These are phyloP conservation scores for Clarias pachynema DNA, from an alignment of 2,797 vertebrate species.

Conservation along the genomic window DNA sequence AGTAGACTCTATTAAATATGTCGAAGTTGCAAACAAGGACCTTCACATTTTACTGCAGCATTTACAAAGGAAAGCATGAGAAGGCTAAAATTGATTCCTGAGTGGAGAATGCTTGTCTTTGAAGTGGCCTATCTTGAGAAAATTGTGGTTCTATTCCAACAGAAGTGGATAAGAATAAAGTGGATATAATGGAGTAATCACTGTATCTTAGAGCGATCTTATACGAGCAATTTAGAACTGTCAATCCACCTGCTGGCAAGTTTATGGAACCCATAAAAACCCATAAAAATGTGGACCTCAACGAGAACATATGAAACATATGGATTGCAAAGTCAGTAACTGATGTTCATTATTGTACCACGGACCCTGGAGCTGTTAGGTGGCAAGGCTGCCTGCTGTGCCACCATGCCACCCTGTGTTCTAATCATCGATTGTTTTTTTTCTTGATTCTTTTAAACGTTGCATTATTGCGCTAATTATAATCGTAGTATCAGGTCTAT, in stretches of 20 bases:
- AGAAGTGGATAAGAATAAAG: conserved; percentile 25
- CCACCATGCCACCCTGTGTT: background rate
- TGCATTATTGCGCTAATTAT: background rate
- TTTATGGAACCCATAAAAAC: background rate
- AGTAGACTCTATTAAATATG: conserved; percentile 3
- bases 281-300: background rate
- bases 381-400: background rate
- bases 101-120: conserved; percentile 10
- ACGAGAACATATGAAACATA: background rate
- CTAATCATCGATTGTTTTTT: background rate
- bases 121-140: conserved; percentile 22
- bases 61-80: conserved; percentile 7
- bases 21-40: conserved; percentile 14
- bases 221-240: background rate
- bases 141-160: conserved; percentile 14
- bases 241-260: background rate
- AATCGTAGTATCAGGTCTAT: conserved; percentile 1
- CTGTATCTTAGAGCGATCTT: background rate
- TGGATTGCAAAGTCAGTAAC: background rate
- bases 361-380: background rate
- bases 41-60: background rate
- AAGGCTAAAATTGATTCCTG: conserved; percentile 12
- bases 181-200: conserved; percentile 15
- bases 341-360: background rate
- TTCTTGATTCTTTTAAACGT: background rate